A percentile compares a stretch with the other conserved stretches of the same genome.
These are phyloP conservation scores for Anarhynchus alexandrinus DNA, from an alignment of 2,113 vertebrate genomes.

Conservation along the genomic window DNA sequence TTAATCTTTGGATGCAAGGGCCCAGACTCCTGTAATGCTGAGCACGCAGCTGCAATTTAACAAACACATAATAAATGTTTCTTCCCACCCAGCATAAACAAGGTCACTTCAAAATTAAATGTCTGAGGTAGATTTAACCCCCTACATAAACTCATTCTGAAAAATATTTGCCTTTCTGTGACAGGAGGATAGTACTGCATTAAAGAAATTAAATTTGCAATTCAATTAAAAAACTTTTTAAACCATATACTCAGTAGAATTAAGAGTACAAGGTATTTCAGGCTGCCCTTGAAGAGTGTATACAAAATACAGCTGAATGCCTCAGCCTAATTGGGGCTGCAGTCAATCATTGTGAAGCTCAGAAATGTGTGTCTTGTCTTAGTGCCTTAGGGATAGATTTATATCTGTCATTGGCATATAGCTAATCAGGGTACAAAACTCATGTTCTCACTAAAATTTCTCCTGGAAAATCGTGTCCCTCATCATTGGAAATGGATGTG, in stretches of 20 bases:
- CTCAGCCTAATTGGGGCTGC: background rate
- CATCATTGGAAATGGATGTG: background rate
- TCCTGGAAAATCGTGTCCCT: background rate
- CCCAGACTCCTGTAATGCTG: background rate
- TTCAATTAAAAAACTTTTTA: background rate
- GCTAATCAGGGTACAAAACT: background rate
- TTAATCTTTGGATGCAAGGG: background rate
- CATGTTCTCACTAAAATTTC: background rate
- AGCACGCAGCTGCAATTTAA: background rate
- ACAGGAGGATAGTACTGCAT: background rate
- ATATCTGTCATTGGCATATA: background rate
- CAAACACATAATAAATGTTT: constrained; percentile 4
- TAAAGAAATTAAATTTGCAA: constrained; percentile 46
- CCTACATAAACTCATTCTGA: background rate
- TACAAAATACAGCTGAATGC: background rate
- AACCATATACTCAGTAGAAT: background rate
- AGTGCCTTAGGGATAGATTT: background rate
- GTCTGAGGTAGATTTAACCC: constrained; percentile 6
- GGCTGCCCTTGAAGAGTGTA: background rate
- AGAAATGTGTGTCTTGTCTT: background rate
- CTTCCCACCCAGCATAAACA: constrained; percentile 2
- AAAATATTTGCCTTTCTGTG: constrained; percentile 32
- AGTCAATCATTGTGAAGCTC: constrained; percentile 7
- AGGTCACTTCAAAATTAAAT: constrained; percentile 35
- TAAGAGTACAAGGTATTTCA: background rate